phyloP scores from a whole-genome alignment of 2,113 vertebrate species.

The Rhagologus leucostigma region DNA sequence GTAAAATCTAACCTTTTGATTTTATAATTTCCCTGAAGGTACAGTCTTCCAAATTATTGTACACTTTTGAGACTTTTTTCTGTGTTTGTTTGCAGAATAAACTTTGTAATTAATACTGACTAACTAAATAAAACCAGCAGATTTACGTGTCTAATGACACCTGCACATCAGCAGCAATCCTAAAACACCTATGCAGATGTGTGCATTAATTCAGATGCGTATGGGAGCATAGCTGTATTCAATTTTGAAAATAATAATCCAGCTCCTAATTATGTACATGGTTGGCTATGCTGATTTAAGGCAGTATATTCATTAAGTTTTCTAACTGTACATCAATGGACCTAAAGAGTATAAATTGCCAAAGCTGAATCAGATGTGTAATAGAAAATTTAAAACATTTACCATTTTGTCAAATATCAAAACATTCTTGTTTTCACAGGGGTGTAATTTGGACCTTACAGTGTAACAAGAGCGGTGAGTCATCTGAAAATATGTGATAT shows the following conservation, averaged over 20 bases:
- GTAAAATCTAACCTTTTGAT: background rate
- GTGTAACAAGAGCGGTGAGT: conserved; percentile 11
- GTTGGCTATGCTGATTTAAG: background rate
- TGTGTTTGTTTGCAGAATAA: background rate
- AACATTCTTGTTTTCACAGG: conserved; percentile 55
- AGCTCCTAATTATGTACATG: background rate
- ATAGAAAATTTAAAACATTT: background rate
- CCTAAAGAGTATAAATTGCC: background rate
- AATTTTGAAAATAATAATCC: background rate
- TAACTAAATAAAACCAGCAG: background rate
- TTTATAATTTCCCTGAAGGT: background rate
- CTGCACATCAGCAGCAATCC: background rate
- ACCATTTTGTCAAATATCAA: background rate
- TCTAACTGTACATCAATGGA: background rate
- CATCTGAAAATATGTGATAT: conserved; percentile 2
- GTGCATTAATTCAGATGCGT: background rate
- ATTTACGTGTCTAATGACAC: background rate
- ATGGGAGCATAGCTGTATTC: background rate
- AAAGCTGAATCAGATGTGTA: background rate
- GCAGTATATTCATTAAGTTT: background rate
- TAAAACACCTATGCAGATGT: background rate
- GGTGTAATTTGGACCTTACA: conserved; percentile 12
- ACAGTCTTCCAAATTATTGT: background rate
- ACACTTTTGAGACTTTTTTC: background rate
- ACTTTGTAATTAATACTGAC: background rate